Evolutionary conservation across 1,140 invertebrate genomes (phyloP), one percentile per base, ranked within the genome.

Genomic region (Zaprionus ornatus): DNA sequence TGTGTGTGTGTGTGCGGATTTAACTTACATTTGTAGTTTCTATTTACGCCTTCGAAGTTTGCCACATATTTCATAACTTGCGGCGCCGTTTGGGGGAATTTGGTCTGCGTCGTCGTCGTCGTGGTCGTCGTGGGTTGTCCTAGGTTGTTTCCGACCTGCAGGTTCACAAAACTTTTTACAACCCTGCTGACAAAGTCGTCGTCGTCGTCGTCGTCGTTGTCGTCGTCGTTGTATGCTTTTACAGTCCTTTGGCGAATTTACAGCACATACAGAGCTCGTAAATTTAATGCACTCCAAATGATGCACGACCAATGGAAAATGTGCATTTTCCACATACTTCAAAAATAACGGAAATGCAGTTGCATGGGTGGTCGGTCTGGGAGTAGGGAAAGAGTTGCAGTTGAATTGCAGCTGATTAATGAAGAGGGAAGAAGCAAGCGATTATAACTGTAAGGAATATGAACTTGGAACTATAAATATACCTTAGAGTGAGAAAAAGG

Each of bases 21-120:
- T 65, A 60, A 67, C 77, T 68, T 15, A 5, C 32, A 70, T 80
- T 78, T 62, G 69, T 74, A 82, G 79, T 80, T 88, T 78, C 77
- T 72, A 80, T 88, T 84, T 72, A 61, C 74, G 77, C 64, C 74
- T 57, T 54, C 40, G n/a, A 75, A 77, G 66, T 80, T 87, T 80
- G 48, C 66, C 73, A 60, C 65, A 83, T 80, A 87, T 78, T 83
- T 88, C 80, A 87, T 84, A 87, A 80, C 66, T 75, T 79, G 29
- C 42, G 72, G 56, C 48, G 66, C 67, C 66, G 52, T 29, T 70
- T 42, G 40, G 40, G 40, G n/a, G 29, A 32, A 9, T 32, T 32
- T 32, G 29, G 9, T 10, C 29, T 3, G 9, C 29, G 9, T 32
- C 29, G 29, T 10, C 27, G 40, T 42, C 12, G 3, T 4, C 6